phyloP scores from a whole-genome alignment of 2,113 vertebrate genomes.

The Prietella phreatophila region DNA sequence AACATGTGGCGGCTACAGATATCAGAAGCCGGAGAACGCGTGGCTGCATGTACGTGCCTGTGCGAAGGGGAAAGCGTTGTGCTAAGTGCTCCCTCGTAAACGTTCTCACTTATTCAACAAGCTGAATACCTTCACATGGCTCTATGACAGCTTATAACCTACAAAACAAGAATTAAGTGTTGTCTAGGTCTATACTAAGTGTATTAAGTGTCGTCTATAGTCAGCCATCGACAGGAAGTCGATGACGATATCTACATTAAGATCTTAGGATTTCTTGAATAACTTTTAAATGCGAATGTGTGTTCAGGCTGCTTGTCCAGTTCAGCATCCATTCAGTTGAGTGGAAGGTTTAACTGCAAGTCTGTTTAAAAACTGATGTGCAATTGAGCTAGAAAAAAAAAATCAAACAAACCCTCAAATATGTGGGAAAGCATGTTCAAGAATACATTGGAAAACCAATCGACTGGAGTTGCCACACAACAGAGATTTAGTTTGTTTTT shows the following conservation, averaged over 20 bases:
- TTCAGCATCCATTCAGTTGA: not conserved
- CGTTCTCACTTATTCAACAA: conserved; percentile 51
- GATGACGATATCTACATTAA: no score
- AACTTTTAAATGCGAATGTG: not conserved
- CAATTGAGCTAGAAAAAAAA: not conserved
- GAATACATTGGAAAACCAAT: not conserved
- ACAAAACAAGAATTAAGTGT: conserved; percentile 17
- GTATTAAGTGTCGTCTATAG: no score
- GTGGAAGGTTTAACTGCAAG: not conserved
- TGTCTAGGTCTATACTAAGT: no score
- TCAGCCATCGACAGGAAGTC: not conserved
- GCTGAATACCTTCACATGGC: conserved; percentile 53
- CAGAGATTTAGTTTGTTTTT: not conserved
- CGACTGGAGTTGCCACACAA: not conserved
- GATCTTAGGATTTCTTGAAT: not conserved
- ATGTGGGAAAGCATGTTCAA: not conserved
- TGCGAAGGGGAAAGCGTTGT: conserved; percentile 48
- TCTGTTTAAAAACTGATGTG: not conserved
- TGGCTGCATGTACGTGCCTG: not conserved
- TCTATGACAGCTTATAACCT: conserved; percentile 54
- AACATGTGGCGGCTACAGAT: conserved; percentile 75
- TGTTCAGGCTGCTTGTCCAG: not conserved
- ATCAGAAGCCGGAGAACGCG: conserved; percentile 56
- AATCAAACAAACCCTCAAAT: not conserved
- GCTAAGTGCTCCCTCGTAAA: conserved; percentile 43